Evolutionary conservation across 1,140 invertebrate species (phyloP).

Genomic region (Caenorhabditis elegans): DNA sequence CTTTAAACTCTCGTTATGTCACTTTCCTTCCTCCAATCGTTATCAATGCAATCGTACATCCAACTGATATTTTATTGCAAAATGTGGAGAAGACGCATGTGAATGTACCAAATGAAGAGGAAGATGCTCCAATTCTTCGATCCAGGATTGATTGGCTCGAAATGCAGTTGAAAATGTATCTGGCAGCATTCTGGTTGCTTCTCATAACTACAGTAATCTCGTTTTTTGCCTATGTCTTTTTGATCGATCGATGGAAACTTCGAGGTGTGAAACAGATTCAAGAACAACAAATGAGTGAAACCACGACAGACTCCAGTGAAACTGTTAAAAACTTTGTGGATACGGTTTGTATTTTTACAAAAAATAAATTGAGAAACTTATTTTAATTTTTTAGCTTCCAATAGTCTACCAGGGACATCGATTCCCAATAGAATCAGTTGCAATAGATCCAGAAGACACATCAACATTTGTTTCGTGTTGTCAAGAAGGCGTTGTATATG

Average conservation of each 20-base stretch:
- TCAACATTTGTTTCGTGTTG: slow-evolving; percentile 37
- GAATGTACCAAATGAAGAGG: neutral
- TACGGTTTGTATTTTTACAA: neutral
- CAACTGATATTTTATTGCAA: neutral
- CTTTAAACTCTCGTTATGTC: slow-evolving; percentile 57
- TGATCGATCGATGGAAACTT: slow-evolving; percentile 54
- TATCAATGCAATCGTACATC: slow-evolving; percentile 41
- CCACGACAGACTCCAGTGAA: neutral
- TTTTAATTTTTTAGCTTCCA: slow-evolving; percentile 24
- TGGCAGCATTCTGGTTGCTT: slow-evolving; percentile 51
- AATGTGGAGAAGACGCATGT: neutral
- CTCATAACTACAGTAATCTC: slow-evolving; percentile 53
- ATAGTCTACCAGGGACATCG: slow-evolving; percentile 35
- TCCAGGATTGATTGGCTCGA: slow-evolving; percentile 57
- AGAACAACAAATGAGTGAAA: slow-evolving; percentile 8
- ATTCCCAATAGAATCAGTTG: slow-evolving; percentile 42
- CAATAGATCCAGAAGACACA: neutral
- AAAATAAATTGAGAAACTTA: no score
- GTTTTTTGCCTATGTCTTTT: slow-evolving; percentile 59
- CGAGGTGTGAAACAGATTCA: slow-evolving; percentile 28
- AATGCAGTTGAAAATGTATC: slow-evolving; percentile 51
- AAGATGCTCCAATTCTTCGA: slow-evolving; percentile 44
- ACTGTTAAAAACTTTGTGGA: slow-evolving; percentile 35
- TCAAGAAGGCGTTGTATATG: slow-evolving; percentile 40
- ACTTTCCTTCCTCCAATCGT: slow-evolving; percentile 62